Percentiles rank a stretch among this genome's conserved stretches.
These are phyloP conservation scores for Eilema depressum DNA, from an alignment of 2,888 invertebrate species.

Conservation along the genomic window DNA sequence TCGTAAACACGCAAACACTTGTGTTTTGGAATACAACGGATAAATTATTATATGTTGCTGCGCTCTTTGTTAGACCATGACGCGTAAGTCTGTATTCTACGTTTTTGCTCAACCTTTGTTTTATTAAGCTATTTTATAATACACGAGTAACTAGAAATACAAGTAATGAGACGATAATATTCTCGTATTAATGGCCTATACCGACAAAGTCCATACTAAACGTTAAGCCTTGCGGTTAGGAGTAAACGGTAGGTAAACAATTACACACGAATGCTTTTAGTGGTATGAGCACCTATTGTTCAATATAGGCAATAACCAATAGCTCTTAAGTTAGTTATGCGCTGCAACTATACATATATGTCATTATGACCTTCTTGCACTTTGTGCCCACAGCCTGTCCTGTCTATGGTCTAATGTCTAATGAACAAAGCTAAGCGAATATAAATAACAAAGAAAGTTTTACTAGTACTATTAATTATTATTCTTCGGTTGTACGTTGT, in stretches of 20 bases:
- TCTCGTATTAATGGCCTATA: conserved; percentile 34
- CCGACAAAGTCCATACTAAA: conserved; percentile 47
- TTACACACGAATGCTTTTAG: conserved; percentile 72
- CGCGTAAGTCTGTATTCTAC: conserved; percentile 13
- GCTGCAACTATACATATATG: conserved; percentile 46
- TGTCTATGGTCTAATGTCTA: neutral
- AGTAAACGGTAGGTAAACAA: conserved; percentile 67
- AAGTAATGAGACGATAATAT: conserved; percentile 21
- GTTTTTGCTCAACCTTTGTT: conserved; percentile 1
- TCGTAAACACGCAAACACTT: conserved; percentile 83
- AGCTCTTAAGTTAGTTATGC: conserved; percentile 54
- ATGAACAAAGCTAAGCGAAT: conserved; percentile 9
- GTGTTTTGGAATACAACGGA: conserved; percentile 74
- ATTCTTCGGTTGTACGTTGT: too few species aligned
- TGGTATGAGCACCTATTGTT: conserved; percentile 70
- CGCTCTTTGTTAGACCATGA: conserved; percentile 28
- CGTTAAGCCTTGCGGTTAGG: conserved; percentile 58
- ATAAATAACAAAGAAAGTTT: conserved; percentile 51
- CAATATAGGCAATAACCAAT: conserved; percentile 58
- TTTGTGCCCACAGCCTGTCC: neutral
- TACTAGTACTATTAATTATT: neutral
- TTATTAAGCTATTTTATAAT: conserved; percentile 5
- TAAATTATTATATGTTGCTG: conserved; percentile 62
- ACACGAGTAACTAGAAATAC: conserved; percentile 17
- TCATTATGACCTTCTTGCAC: neutral